Conservation (phyloP, 2,888 invertebrate genomes). For the Drosophila cognata region DNA sequence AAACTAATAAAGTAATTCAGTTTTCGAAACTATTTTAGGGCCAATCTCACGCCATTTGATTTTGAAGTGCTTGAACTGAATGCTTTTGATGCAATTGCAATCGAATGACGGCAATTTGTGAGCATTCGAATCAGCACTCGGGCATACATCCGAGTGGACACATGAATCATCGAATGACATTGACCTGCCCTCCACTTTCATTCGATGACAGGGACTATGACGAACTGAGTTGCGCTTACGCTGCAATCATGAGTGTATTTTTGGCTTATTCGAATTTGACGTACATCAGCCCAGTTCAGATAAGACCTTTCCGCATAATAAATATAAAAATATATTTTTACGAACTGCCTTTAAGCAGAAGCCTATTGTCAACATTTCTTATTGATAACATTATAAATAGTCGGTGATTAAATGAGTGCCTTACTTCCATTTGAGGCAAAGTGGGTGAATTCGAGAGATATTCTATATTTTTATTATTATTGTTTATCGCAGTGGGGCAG, state of each 20-base stretch:
- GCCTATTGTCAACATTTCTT: slow-evolving; percentile 7
- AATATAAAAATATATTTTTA: slow-evolving; percentile 16
- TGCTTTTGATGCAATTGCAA: slow-evolving; percentile 16
- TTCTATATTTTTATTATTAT: slow-evolving; percentile 10
- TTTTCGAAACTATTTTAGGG: slow-evolving; percentile 26
- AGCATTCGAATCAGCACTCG: slow-evolving; percentile 30
- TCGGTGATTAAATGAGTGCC: not conserved
- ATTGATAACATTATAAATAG: slow-evolving; percentile 14
- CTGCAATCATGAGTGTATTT: slow-evolving; percentile 8
- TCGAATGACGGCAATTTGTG: slow-evolving; percentile 18
- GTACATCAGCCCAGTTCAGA: slow-evolving; percentile 35
- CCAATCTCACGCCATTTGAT: slow-evolving; percentile 42
- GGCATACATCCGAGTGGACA: slow-evolving; percentile 27
- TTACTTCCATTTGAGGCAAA: slow-evolving; percentile 6
- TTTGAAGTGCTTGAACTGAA: slow-evolving; percentile 20
- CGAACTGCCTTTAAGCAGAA: not conserved
- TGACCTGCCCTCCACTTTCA: slow-evolving; percentile 3
- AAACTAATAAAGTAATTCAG: slow-evolving; percentile 22
- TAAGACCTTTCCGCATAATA: slow-evolving; percentile 22
- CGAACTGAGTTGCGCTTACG: slow-evolving; percentile 12
- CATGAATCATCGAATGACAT: slow-evolving; percentile 37
- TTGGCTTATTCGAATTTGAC: not conserved
- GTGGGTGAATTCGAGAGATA: slow-evolving; percentile 1
- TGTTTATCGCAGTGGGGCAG: slow-evolving; percentile 44
- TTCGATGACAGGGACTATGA: slow-evolving; percentile 12